These are phyloP conservation scores for Himalopsyche kuldschensis DNA, from an alignment of 2,888 invertebrate genomes.

Conservation along the genomic window DNA sequence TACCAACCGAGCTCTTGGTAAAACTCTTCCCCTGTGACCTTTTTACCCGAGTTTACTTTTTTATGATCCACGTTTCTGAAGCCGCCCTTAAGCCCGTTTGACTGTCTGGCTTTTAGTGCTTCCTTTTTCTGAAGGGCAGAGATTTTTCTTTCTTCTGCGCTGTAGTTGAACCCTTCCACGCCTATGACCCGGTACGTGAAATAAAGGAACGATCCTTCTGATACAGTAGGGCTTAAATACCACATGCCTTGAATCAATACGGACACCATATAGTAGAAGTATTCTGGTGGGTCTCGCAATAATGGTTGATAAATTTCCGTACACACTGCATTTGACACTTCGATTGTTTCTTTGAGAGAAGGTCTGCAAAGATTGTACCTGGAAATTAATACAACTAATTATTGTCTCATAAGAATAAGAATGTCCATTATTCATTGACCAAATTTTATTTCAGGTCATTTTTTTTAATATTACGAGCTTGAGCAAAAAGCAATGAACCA, in stretches of 20 bases:
- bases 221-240: conserved; percentile 66
- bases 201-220: conserved; percentile 62
- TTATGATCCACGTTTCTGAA: neutral
- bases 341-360: conserved; percentile 64
- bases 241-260: conserved; percentile 70
- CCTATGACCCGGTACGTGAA: conserved; percentile 60
- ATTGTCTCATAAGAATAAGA: too few species aligned
- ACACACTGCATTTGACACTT: conserved; percentile 61
- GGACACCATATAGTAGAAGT: conserved; percentile 67
- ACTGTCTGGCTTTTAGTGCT: neutral
- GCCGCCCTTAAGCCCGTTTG: neutral
- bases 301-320: conserved; percentile 66
- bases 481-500: too few species aligned
- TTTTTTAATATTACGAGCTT: too few species aligned
- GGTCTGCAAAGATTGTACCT: conserved; percentile 73
- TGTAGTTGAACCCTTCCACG: conserved; percentile 53
- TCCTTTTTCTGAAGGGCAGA: neutral
- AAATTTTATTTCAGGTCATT: too few species aligned
- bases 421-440: too few species aligned
- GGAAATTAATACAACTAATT: conserved; percentile 34
- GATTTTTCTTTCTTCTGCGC: neutral
- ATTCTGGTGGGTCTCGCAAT: conserved; percentile 60
- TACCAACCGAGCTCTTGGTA: conserved; percentile 53
- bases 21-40: conserved; percentile 47
- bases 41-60: neutral